Conservation (phyloP, 2,113 vertebrate species). For the Xyrauchen texanus region DNA sequence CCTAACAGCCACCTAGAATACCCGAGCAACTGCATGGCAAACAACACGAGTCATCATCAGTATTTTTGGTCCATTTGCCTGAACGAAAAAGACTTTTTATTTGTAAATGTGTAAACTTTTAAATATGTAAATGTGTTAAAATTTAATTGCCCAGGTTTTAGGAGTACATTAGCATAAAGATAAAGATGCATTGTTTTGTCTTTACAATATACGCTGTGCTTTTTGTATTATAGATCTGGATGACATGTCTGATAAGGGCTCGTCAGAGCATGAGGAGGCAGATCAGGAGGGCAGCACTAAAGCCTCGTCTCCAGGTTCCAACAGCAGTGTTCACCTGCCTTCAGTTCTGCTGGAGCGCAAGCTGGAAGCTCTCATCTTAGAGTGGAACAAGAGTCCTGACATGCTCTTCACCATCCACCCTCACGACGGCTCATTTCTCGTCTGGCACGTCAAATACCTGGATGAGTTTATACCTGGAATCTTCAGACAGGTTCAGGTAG, state of each 20-base stretch:
- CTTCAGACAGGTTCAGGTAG: slow-evolving; percentile 97
- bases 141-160: too few species aligned
- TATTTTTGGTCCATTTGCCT: too few species aligned
- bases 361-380: slow-evolving; percentile 86
- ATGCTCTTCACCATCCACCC: slow-evolving; percentile 98
- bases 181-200: too few species aligned
- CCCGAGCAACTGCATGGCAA: too few species aligned
- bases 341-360: slow-evolving; percentile 90
- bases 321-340: slow-evolving; percentile 82
- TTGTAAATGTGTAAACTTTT: too few species aligned
- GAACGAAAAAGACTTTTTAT: too few species aligned
- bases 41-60: too few species aligned
- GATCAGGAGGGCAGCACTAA: slow-evolving; percentile 90
- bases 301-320: slow-evolving; percentile 75
- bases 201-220: neutral
- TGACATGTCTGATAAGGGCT: slow-evolving; percentile 85
- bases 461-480: slow-evolving; percentile 96
- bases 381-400: slow-evolving; percentile 96
- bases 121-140: too few species aligned
- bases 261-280: slow-evolving; percentile 89
- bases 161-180: too few species aligned
- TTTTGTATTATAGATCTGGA: slow-evolving; percentile 67
- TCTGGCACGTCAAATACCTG: slow-evolving; percentile 97
- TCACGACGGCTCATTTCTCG: slow-evolving; percentile 91
- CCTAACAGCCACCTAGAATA: too few species aligned